phyloP scores from a whole-genome alignment of 2,113 vertebrate species.

The Paraplagusia blochii region DNA sequence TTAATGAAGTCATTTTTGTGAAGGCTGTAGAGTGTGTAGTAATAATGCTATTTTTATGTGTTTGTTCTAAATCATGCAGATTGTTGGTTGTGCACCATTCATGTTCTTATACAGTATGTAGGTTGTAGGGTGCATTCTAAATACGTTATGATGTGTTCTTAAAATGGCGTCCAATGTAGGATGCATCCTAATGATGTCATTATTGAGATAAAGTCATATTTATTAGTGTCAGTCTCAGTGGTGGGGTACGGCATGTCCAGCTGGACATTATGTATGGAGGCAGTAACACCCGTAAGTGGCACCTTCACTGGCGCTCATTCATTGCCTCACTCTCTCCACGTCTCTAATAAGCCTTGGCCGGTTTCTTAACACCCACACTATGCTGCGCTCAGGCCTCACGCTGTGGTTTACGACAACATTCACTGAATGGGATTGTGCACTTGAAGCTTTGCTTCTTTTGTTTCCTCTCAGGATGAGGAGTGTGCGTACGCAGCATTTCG shows the following conservation, averaged over 20 bases:
- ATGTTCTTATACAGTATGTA: too few species aligned
- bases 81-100: too few species aligned
- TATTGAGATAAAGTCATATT: constrained; percentile 23
- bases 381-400: constrained; percentile 25
- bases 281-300: constrained; percentile 53
- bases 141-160: too few species aligned
- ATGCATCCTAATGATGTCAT: too few species aligned
- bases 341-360: constrained; percentile 45
- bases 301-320: constrained; percentile 40
- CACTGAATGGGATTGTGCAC: not conserved
- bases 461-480: constrained; percentile 23
- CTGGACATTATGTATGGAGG: constrained; percentile 44
- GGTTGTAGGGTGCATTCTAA: too few species aligned
- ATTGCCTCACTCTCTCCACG: constrained; percentile 13
- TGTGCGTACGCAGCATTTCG: not conserved
- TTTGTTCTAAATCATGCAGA: too few species aligned
- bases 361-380: constrained; percentile 22
- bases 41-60: too few species aligned
- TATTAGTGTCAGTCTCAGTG: constrained; percentile 48
- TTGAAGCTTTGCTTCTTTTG: constrained; percentile 14
- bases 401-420: constrained; percentile 30
- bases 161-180: too few species aligned
- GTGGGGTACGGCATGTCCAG: constrained; percentile 35
- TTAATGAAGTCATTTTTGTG: too few species aligned
- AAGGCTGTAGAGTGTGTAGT: too few species aligned